Conservation (phyloP, 2,888 invertebrate species). For the Drosophila yooni region DNA sequence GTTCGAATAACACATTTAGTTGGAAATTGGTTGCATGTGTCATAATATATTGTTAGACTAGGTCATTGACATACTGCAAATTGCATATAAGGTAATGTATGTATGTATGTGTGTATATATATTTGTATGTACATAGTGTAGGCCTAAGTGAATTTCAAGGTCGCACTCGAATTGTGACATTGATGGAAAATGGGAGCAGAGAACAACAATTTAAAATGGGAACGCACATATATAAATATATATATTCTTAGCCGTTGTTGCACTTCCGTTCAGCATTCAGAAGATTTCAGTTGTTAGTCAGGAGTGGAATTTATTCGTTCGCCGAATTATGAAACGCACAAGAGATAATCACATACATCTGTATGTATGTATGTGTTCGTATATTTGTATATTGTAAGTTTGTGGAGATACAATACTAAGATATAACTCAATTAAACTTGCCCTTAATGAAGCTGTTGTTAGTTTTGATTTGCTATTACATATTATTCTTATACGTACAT, state of each 20-base stretch:
- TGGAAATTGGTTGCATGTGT: background rate
- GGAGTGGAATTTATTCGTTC: slow-evolving; percentile 51
- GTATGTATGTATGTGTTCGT: slow-evolving; percentile 5
- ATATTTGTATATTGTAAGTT: slow-evolving; percentile 2
- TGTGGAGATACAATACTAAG: slow-evolving; percentile 13
- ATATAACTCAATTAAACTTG: slow-evolving; percentile 46
- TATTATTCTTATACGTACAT: slow-evolving; percentile 51
- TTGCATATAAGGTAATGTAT: slow-evolving; percentile 27
- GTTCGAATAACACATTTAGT: background rate
- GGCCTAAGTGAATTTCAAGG: slow-evolving; percentile 64
- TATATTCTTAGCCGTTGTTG: slow-evolving; percentile 35
- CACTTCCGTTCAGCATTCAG: slow-evolving; percentile 60
- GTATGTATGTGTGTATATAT: background rate
- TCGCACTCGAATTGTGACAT: slow-evolving; percentile 64
- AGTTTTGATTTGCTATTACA: slow-evolving; percentile 68
- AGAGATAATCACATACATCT: slow-evolving; percentile 50
- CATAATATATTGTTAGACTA: slow-evolving; percentile 43
- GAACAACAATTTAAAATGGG: slow-evolving; percentile 19
- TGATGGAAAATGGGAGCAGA: slow-evolving; percentile 61
- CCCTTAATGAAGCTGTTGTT: slow-evolving; percentile 52
- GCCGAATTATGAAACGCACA: slow-evolving; percentile 58
- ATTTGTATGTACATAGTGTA: slow-evolving; percentile 8
- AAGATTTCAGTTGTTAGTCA: slow-evolving; percentile 58
- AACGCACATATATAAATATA: slow-evolving; percentile 11
- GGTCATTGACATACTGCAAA: slow-evolving; percentile 72